Percentiles rank a stretch among this genome's conserved stretches.
These are phyloP conservation scores for Escarpia spicata DNA, from an alignment of 2,888 invertebrate species.

Conservation along the genomic window DNA sequence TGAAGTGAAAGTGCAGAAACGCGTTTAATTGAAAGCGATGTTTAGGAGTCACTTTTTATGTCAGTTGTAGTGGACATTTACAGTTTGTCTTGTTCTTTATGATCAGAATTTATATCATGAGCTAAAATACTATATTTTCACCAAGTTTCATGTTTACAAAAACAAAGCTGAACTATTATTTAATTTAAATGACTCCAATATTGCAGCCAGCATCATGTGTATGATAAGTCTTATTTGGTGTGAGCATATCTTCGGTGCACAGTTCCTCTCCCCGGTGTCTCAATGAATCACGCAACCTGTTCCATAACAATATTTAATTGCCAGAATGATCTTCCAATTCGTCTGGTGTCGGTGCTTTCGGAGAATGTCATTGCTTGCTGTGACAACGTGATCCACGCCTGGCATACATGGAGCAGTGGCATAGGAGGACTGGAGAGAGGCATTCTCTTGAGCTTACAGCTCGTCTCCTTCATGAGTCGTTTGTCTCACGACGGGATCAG, in stretches of 20 bases:
- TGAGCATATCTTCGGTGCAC: neutral
- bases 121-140: neutral
- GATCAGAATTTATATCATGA: neutral
- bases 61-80: neutral
- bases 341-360: neutral
- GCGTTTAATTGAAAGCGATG: neutral
- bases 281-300: neutral
- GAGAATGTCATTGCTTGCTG: neutral
- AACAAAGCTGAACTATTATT: neutral
- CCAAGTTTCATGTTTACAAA: neutral
- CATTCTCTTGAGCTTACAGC: neutral
- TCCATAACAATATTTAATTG: neutral
- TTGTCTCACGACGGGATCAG: neutral
- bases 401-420: neutral
- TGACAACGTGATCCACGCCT: neutral
- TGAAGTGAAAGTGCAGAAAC: neutral
- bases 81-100: neutral
- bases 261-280: neutral
- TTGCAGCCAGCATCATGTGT: neutral
- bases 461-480: neutral
- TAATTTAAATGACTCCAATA: neutral
- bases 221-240: neutral
- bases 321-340: neutral
- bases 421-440: neutral
- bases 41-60: neutral